These are phyloP conservation scores for Seladonia tumulorum DNA, from an alignment of 2,888 invertebrate genomes.

Conservation along the genomic window DNA sequence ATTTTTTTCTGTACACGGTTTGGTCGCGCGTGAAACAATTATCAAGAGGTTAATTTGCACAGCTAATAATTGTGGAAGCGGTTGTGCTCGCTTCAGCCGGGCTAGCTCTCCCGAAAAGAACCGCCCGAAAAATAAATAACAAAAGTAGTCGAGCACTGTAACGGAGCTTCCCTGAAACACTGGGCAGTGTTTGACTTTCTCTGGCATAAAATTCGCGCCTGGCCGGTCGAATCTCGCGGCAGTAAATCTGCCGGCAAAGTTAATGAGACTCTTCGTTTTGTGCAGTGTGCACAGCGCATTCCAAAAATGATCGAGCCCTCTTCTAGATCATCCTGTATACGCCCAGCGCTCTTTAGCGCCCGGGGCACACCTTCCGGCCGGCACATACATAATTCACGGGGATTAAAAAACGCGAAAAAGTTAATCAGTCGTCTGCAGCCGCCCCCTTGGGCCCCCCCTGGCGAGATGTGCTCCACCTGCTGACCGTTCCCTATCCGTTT, in stretches of 20 bases:
- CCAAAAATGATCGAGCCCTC: background rate
- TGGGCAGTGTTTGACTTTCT: background rate
- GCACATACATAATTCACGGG: slow-evolving; percentile 71
- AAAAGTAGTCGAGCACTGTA: background rate
- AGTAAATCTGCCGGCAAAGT: slow-evolving; percentile 8
- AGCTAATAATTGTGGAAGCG: background rate
- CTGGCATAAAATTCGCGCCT: background rate
- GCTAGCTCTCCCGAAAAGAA: background rate
- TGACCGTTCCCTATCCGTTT: slow-evolving; percentile 16
- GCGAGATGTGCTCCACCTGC: slow-evolving; percentile 44
- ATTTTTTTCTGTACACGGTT: no score
- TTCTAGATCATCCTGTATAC: background rate
- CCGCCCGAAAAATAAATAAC: background rate
- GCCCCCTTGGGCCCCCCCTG: slow-evolving; percentile 14
- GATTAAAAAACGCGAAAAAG: slow-evolving; percentile 74
- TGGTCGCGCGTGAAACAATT: no score
- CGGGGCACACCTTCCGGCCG: slow-evolving; percentile 46
- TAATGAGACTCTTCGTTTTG: slow-evolving; percentile 4
- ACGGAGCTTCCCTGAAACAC: background rate
- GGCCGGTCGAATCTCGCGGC: slow-evolving; percentile 5
- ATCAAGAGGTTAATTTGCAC: background rate
- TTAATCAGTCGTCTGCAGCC: slow-evolving; percentile 71
- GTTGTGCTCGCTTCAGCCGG: background rate
- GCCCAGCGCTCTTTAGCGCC: slow-evolving; percentile 55
- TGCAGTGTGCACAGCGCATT: background rate